A percentile compares a stretch with the other conserved stretches of the same genome.
Evolutionary conservation across 2,797 vertebrate species (phyloP).

Genomic region (Clarias pachynema): DNA sequence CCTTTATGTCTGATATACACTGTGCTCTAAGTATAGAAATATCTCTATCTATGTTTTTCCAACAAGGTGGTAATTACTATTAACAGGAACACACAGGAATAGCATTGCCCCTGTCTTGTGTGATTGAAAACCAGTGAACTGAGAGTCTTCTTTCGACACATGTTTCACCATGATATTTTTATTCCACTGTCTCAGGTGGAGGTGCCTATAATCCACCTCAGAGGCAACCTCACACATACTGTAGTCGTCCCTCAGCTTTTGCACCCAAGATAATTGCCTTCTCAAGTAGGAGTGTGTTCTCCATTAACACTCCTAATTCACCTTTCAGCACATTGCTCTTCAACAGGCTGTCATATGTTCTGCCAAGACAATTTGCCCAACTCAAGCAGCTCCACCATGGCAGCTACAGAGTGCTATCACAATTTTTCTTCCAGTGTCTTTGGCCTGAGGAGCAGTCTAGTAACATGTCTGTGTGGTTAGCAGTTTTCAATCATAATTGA

Average conservation of each 20-base stretch:
- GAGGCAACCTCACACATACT: conserved; percentile 69
- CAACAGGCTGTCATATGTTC: conserved; percentile 70
- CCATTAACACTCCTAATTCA: conserved; percentile 78
- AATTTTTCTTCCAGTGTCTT: conserved; percentile 32
- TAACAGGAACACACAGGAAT: conserved; percentile 4
- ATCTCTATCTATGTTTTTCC: too few species aligned
- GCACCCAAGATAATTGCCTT: conserved; percentile 71
- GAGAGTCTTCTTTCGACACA: conserved; percentile 53
- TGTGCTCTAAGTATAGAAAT: too few species aligned
- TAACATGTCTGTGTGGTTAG: conserved; percentile 14
- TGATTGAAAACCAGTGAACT: background rate
- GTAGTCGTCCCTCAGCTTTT: conserved; percentile 65
- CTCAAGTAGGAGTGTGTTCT: conserved; percentile 71
- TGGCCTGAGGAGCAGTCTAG: conserved; percentile 14
- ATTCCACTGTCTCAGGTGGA: conserved; percentile 64
- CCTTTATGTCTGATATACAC: background rate
- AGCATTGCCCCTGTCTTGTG: background rate
- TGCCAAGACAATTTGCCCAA: conserved; percentile 60
- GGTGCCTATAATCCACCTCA: conserved; percentile 63
- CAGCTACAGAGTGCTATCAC: conserved; percentile 42
- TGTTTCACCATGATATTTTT: conserved; percentile 53
- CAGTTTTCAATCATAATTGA: background rate
- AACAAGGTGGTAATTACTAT: background rate
- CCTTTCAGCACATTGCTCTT: conserved; percentile 72
- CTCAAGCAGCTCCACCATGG: conserved; percentile 55